Evolutionary conservation across 2,113 vertebrate genomes (phyloP).

Genomic region (Podilymbus podiceps): DNA sequence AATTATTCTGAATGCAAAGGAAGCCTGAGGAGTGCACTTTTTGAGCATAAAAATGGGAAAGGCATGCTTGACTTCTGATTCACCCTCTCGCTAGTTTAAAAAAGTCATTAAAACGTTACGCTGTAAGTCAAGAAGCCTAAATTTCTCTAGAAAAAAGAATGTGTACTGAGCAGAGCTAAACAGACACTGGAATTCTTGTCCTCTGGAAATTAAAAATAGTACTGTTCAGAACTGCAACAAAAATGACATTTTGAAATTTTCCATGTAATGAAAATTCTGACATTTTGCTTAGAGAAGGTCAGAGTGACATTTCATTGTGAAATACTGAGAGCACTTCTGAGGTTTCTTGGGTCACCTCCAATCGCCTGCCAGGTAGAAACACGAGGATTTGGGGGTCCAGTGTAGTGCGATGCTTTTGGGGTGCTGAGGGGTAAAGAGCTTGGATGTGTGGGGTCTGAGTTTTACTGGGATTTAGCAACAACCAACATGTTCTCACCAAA

Average conservation of each 20-base stretch:
- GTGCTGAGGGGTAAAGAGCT: not conserved
- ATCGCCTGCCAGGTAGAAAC: not conserved
- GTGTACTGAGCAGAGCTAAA: not conserved
- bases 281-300: slow-evolving; percentile 65
- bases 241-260: slow-evolving; percentile 66
- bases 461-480: not conserved
- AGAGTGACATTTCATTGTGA: slow-evolving; percentile 62
- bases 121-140: not conserved
- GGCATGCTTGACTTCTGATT: not conserved
- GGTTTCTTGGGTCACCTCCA: slow-evolving; percentile 41
- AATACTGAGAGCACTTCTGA: slow-evolving; percentile 19
- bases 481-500: not conserved
- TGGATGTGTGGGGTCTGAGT: not conserved
- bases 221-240: slow-evolving; percentile 34
- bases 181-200: not conserved
- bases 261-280: slow-evolving; percentile 59
- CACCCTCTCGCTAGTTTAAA: not conserved
- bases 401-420: rapidly evolving
- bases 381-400: not conserved
- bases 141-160: not conserved
- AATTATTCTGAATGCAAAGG: not conserved
- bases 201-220: slow-evolving; percentile 46
- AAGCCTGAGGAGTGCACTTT: rapidly evolving
- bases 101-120: not conserved
- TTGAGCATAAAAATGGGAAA: not conserved